These are phyloP conservation scores for Pandion haliaetus DNA, from an alignment of 2,113 vertebrate species.

Conservation along the genomic window DNA sequence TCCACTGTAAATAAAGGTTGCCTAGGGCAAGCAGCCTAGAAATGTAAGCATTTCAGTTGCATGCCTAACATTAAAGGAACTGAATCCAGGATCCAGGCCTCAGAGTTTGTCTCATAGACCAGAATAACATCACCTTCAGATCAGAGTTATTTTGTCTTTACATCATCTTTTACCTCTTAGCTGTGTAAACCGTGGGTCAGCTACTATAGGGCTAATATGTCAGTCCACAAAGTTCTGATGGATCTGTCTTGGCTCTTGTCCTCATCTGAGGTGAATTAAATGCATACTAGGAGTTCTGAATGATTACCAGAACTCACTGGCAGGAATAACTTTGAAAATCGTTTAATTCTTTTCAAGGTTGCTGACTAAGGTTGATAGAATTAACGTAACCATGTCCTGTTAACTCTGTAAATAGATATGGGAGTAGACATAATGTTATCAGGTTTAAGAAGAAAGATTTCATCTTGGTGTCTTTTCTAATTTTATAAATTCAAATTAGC, in stretches of 20 bases:
- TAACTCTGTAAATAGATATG: background rate
- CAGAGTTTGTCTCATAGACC: background rate
- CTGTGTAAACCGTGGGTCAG: background rate
- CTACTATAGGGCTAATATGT: background rate
- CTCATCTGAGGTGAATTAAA: background rate
- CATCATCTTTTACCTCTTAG: background rate
- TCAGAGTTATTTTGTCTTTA: background rate
- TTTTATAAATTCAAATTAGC: background rate
- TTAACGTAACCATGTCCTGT: background rate
- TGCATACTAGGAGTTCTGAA: background rate
- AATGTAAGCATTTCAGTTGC: background rate
- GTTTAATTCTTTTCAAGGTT: background rate
- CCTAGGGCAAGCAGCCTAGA: background rate
- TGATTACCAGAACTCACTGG: background rate
- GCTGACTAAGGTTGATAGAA: background rate
- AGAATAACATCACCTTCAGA: background rate
- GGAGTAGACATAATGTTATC: background rate
- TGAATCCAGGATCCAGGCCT: background rate
- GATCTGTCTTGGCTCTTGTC: background rate
- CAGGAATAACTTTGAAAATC: background rate
- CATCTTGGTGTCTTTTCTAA: background rate
- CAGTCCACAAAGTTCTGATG: background rate
- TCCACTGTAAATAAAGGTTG: constrained; percentile 7
- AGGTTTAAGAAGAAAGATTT: background rate
- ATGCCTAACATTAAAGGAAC: background rate